Conservation (phyloP, 2,888 invertebrate genomes). For the Lamproptera curius region DNA sequence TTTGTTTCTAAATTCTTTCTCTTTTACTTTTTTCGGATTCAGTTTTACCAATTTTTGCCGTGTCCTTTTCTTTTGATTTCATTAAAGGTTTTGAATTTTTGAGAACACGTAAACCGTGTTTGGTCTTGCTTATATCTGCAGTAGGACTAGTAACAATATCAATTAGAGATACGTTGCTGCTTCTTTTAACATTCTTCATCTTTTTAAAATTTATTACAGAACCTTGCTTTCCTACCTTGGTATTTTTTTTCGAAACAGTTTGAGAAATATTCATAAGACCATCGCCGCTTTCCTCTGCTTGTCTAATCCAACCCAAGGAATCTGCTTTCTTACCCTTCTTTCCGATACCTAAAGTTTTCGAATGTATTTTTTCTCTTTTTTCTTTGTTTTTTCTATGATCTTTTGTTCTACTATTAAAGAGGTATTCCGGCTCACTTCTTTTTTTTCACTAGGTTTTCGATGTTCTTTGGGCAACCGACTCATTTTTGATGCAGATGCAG, state of each 20-base stretch:
- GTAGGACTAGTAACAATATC: no score
- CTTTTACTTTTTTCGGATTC: conserved; percentile 22
- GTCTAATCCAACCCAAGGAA: conserved; percentile 16
- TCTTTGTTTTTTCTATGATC: conserved; percentile 5
- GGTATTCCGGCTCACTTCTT: not conserved
- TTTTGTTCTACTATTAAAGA: not conserved
- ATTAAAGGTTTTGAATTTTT: conserved; percentile 10
- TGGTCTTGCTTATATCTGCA: no score
- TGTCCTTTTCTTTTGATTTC: not conserved
- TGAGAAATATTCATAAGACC: conserved; percentile 4
- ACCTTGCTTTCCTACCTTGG: conserved; percentile 20
- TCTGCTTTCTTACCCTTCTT: not conserved
- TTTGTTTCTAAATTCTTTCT: conserved; percentile 3
- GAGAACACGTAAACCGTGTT: not conserved
- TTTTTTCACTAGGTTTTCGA: conserved; percentile 4
- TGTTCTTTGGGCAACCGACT: not conserved
- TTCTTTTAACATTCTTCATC: conserved; percentile 17
- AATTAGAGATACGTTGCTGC: conserved; percentile 7
- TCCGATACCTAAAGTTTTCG: not conserved
- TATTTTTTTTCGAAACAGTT: conserved; percentile 21
- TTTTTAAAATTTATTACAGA: conserved; percentile 20
- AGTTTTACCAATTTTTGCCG: conserved; percentile 10
- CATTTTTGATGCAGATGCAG: not conserved
- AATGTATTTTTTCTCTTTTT: conserved; percentile 8
- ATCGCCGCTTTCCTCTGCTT: conserved; percentile 22